Evolutionary conservation across 92 coral and sea anemone genomes (phyloP).

Genomic region (Hydrozoanthus gracilis): DNA sequence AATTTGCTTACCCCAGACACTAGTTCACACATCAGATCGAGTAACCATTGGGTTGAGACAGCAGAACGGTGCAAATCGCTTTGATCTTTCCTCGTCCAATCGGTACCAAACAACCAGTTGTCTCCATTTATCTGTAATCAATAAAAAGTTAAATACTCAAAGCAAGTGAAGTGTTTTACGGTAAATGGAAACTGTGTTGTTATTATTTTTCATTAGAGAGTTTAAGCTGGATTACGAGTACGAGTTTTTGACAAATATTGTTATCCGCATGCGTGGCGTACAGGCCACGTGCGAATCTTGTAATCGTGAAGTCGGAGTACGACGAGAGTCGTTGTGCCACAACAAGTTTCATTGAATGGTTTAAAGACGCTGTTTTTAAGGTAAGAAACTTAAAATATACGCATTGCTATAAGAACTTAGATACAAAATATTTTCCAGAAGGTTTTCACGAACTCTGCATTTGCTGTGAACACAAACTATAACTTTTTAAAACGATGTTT

Average conservation of each 20-base stretch:
- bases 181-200: too few species aligned
- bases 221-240: constrained; percentile 9
- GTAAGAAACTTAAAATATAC: constrained; percentile 20
- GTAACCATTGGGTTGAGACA: constrained; percentile 69
- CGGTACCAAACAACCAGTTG: constrained; percentile 59
- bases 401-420: constrained; percentile 12
- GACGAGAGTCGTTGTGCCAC: constrained; percentile 20
- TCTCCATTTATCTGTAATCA: constrained; percentile 42
- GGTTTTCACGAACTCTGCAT: neutral
- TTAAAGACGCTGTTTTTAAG: constrained; percentile 3
- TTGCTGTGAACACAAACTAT: neutral
- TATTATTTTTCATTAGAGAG: neutral
- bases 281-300: constrained; percentile 26
- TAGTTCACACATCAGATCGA: constrained; percentile 77
- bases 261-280: neutral
- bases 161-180: too few species aligned
- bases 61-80: constrained; percentile 36
- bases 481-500: constrained; percentile 1
- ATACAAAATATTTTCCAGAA: constrained; percentile 6
- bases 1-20: constrained; percentile 66
- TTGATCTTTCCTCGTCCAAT: constrained; percentile 43
- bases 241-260: constrained; percentile 22
- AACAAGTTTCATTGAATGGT: neutral
- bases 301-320: neutral
- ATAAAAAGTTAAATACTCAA: too few species aligned